Evolutionary conservation across 2,888 invertebrate species (phyloP), one percentile per base, ranked within the genome.

Genomic region (Drosophila leonis): DNA sequence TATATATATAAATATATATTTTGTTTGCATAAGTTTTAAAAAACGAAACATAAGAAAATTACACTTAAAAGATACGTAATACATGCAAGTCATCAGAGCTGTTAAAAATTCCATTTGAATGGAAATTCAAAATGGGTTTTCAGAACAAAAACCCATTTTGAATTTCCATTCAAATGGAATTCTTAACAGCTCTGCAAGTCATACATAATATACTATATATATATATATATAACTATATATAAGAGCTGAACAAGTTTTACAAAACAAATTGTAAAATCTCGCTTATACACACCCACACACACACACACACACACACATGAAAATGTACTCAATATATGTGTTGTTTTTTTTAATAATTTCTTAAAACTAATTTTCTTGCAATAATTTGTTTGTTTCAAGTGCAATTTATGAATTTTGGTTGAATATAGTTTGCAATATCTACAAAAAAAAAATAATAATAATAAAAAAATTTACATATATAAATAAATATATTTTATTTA

Each of bases 1-100:
- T 29, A 24, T n/a, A 57, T 8, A 20, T 18, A 49, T 49, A 31
- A 18, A 54, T 13, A 56, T 46, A 63, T 60, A 12, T 46, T 39
- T 64, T 48, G 39, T 48, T 61, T 39, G 64, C 44, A 54, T 80
- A 80, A 80, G 72, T 73, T 81, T 67, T 76, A 72, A 73, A 71
- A 37, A 56, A 55, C 7, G n/a, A n/a, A 57, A 37, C 41, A 18
- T 33, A 20, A 35, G 15, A 75, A 9, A 60, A 39, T 41, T 44
- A 64, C 33, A 76, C 78, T 72, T 83, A 77, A 67, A 79, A 81
- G 48, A 80, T 80, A 79, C 78, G 76, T 78, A 82, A 86, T 70
- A 54, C 65, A 77, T 49, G 68, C 76, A 81, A 82, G 85, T 85
- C 88, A 85, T 65, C n/a, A n/a, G n/a, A n/a, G n/a, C n/a, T n/a